Evolutionary conservation across 2,113 vertebrate genomes (phyloP), one percentile per base, ranked within the genome.

Genomic region (Hyperopisus bebe): DNA sequence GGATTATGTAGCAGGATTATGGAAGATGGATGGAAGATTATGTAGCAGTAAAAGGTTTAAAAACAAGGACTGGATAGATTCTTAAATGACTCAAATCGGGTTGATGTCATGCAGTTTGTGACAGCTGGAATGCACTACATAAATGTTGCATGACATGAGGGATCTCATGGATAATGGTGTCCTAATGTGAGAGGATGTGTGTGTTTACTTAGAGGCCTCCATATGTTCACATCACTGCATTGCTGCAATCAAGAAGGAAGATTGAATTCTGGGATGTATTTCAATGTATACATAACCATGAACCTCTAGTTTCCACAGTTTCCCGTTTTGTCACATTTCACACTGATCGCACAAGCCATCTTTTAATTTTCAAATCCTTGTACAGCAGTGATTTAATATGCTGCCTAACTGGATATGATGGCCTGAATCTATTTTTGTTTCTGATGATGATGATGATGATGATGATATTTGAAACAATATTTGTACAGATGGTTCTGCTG

Each of bases 401-500:
- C 50, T 39, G 85, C 13, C 85, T 53, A 87, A 87, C 50, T 19
- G 50, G 47, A 55, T 55, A 10, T 21, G 85, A 87, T 35, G 50
- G 31, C n/a, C 46, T 39, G 31, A 51, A 55, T 87, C 31, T 87
- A 87, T 55, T 87, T 87, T 87, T 51, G 17, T 87, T 55, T 27
- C 84, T 47, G 47, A 50, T 47, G n/a, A 58, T 70, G 27, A 66
- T 62, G 19, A 24, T 58, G 19, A 66, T 86, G 24, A 86, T 86
- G 48, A 53, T 86, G 46, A 48, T 85, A 51, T 87, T 87, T 55
- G 48, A 87, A 87, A 51, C 50, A 53, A 55, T 87, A 46, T 82
- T 82, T 82, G 77, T 84, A 42, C 44, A 84, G 44, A 84, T 84
- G 42, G 82, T 84, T 84, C 35, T 84, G 82, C 42, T 3, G 39